These are phyloP conservation scores for Harlomillsia oculata DNA, from an alignment of 1,140 invertebrate species.

Conservation along the genomic window DNA sequence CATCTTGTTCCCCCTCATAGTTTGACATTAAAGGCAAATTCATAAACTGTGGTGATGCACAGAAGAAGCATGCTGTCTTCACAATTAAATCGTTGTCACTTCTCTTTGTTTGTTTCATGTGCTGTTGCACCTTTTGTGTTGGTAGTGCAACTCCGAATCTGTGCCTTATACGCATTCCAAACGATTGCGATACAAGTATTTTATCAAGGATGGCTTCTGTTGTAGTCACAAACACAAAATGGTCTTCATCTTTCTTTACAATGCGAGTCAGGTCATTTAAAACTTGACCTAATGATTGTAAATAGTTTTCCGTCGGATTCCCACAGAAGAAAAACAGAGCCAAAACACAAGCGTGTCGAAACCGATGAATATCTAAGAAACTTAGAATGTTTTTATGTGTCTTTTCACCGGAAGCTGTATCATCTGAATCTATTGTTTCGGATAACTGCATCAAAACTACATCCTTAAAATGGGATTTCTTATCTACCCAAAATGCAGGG, in stretches of 20 bases:
- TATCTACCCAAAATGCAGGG: no score
- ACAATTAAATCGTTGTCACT: background rate
- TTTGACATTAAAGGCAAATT: background rate
- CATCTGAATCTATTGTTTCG: no score
- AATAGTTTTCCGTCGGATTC: background rate
- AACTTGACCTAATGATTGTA: background rate
- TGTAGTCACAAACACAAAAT: background rate
- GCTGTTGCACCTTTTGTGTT: background rate
- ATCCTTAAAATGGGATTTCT: no score
- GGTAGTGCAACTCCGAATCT: background rate
- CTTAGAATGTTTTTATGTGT: no score
- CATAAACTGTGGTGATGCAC: background rate
- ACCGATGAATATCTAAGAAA: background rate
- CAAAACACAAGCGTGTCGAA: background rate
- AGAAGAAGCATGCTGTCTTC: background rate
- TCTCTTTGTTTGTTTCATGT: background rate
- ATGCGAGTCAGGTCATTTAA: background rate
- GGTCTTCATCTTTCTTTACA: constrained; percentile 3
- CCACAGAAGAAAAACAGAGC: no score
- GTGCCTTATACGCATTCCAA: background rate
- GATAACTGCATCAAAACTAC: no score
- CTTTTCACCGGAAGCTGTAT: no score
- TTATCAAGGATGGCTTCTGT: background rate
- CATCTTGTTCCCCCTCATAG: background rate
- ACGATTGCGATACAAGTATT: background rate